Conservation (phyloP, 2,888 invertebrate species). For the Strigamia crassipes region DNA sequence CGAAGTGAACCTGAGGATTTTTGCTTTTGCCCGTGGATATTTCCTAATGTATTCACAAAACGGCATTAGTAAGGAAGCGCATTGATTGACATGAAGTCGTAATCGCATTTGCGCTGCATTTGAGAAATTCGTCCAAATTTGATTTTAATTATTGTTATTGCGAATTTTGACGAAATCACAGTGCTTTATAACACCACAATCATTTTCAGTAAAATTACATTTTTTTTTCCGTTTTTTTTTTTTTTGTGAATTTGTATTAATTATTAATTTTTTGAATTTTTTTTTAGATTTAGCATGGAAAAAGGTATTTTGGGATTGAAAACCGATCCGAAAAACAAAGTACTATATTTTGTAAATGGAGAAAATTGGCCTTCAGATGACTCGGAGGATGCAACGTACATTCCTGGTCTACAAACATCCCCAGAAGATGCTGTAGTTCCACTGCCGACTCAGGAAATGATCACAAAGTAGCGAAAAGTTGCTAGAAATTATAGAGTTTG, state of each 20-base stretch:
- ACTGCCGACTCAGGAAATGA: constrained; percentile 10
- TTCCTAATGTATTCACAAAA: not conserved
- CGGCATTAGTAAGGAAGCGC: not conserved
- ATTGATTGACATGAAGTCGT: not conserved
- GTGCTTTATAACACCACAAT: not conserved
- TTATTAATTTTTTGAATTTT: not conserved
- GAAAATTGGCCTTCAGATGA: constrained; percentile 49
- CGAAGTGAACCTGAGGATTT: not conserved
- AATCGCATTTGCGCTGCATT: not conserved
- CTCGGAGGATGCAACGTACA: constrained; percentile 45
- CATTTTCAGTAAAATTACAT: not conserved
- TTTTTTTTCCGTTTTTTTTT: no score
- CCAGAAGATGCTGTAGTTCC: not conserved
- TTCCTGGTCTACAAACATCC: not conserved
- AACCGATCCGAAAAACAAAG: constrained; percentile 48
- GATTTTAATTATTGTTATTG: not conserved
- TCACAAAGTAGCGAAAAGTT: not conserved
- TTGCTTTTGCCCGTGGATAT: not conserved
- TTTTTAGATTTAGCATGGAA: constrained; percentile 43
- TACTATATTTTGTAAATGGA: constrained; percentile 47
- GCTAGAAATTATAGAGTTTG: no score
- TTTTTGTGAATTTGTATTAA: not conserved
- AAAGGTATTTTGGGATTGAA: constrained; percentile 48
- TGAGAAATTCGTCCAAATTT: not conserved
- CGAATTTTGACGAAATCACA: not conserved